Evolutionary conservation across 2,797 vertebrate species (phyloP).

Genomic region (Gorsachius magnificus): DNA sequence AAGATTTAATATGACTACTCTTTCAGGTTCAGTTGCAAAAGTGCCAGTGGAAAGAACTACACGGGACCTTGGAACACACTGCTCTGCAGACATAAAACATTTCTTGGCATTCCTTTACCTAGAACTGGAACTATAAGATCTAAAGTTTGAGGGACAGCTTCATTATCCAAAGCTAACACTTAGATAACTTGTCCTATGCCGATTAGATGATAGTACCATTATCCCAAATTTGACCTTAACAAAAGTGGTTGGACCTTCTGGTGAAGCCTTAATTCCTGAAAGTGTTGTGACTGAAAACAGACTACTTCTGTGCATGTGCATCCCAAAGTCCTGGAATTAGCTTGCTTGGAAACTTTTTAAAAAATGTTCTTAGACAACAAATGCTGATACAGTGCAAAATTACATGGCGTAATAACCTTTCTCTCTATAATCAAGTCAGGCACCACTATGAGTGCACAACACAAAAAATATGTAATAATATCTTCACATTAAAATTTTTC

Average conservation of each 20-base stretch:
- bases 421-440: not conserved
- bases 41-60: not conserved
- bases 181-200: not conserved
- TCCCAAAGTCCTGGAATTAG: not conserved
- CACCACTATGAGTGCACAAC: not conserved
- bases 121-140: not conserved
- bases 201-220: not conserved
- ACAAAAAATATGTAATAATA: not conserved
- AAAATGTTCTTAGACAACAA: not conserved
- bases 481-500: not conserved
- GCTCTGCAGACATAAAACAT: not conserved
- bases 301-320: not conserved
- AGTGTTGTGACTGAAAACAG: not conserved
- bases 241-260: not conserved
- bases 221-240: not conserved
- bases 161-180: not conserved
- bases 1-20: not conserved
- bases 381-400: not conserved
- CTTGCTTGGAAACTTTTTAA: not conserved
- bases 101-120: not conserved
- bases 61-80: not conserved
- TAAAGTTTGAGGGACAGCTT: not conserved
- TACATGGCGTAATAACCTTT: not conserved
- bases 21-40: not conserved
- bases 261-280: not conserved